Percentiles rank a stretch among this genome's conserved stretches.
phyloP scores from a whole-genome alignment of 1,140 invertebrate species.

The Drosophila trapezifrons region DNA sequence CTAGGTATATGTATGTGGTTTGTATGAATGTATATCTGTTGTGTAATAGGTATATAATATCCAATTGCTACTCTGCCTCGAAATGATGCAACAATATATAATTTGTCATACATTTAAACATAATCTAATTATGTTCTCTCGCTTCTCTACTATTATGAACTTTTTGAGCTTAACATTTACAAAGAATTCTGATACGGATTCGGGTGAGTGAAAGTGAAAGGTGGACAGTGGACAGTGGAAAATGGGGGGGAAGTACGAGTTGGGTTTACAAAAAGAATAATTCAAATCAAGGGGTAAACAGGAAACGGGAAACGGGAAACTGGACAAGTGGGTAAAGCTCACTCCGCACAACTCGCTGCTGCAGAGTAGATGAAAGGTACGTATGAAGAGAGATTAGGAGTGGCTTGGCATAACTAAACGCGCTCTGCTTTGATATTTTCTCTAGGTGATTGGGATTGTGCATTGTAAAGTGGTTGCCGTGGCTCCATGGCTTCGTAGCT shows the following conservation, averaged over 20 bases:
- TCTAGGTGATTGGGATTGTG: conserved; percentile 76
- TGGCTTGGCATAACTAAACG: conserved; percentile 41
- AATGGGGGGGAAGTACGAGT: conserved; percentile 18
- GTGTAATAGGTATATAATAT: conserved; percentile 68
- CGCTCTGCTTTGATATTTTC: conserved; percentile 63
- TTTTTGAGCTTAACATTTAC: conserved; percentile 83
- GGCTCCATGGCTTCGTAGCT: conserved; percentile 46
- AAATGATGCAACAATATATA: conserved; percentile 67
- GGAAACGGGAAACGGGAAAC: conserved; percentile 15
- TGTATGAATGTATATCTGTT: conserved; percentile 64
- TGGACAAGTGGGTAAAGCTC: conserved; percentile 26
- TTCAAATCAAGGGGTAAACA: conserved; percentile 19
- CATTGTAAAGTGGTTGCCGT: conserved; percentile 73
- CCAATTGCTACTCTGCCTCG: conserved; percentile 74
- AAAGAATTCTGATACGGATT: conserved; percentile 68
- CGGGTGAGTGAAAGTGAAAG: conserved; percentile 26
- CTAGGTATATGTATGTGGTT: conserved; percentile 75
- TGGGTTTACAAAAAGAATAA: conserved; percentile 19
- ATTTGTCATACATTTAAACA: conserved; percentile 74
- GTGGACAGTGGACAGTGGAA: conserved; percentile 24
- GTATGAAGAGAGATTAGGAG: conserved; percentile 45
- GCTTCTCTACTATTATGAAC: conserved; percentile 70
- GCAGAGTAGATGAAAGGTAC: conserved; percentile 45
- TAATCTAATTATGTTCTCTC: conserved; percentile 77
- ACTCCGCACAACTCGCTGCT: conserved; percentile 18